Base-by-base conservation (phyloP, 1,140 invertebrate species). In the Eupristina koningsbergeri region DNA sequence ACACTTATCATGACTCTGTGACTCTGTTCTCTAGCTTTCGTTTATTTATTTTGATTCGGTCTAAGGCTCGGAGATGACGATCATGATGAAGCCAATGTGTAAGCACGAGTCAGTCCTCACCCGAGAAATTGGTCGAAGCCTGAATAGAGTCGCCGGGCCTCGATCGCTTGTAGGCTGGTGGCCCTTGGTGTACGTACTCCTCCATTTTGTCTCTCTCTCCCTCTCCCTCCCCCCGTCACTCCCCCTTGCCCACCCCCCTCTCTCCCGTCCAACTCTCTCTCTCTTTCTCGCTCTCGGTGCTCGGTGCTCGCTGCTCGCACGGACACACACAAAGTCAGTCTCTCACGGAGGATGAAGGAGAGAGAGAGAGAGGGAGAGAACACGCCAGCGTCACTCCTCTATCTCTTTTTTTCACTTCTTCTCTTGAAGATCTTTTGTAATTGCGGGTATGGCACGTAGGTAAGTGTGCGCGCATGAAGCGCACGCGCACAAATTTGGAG, bases 131-230 rank as follows among this genome's bases (percentile, higher is more conserved):
- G 31, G 67, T n/a, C n/a, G 82, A 79, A 26, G 76, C 2, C 67
- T 84, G 82, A 36, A 83, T 47, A 19, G 81, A 78, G 26, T 84
- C 82, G 50, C 50, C 82, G 53, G 79, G 77, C 50, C 82, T 73
- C 17, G 67, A 36, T 6, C 82, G 76, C 26, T 84, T 84, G 47
- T 84, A 84, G 34, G 75, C 81, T 78, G 81, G 81, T 50, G 81
- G 81, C 71, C 81, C 81, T 73, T 83, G 81, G 29, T 45, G 69
- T 67, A 83, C 29, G 41, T 84, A 84, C 29, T 84, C 82, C 77
- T 84, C 82, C 82, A 84, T 84, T 53, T 83, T 29, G 53, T 61
- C 58, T 47, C 45, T 31, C 67, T 75, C 36, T 58, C 71, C 2
- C 36, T 31, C 6, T 71, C 39, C 11, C 78, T 19, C 45, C 2